These are phyloP conservation scores for Adoxophyes honmai DNA, from an alignment of 1,140 invertebrate species.

Conservation along the genomic window DNA sequence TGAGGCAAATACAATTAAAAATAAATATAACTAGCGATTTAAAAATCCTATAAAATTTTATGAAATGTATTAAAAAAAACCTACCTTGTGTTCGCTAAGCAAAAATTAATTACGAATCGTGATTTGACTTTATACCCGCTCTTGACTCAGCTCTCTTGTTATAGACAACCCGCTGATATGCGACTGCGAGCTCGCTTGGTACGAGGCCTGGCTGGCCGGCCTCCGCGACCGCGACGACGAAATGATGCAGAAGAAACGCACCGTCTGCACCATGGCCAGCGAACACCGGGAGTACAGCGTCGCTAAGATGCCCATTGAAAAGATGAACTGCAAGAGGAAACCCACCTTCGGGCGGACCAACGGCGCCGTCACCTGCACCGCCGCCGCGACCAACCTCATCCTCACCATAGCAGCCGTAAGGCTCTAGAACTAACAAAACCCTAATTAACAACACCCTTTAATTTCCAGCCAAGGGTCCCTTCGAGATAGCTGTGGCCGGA, in stretches of 20 bases:
- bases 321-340: slow-evolving; percentile 87
- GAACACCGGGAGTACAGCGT: slow-evolving; percentile 89
- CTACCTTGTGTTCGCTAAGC: too few species aligned
- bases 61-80: too few species aligned
- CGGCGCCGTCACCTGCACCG: slow-evolving; percentile 30
- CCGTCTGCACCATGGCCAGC: slow-evolving; percentile 84
- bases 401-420: slow-evolving; percentile 41
- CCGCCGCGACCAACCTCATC: slow-evolving; percentile 33
- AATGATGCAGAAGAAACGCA: slow-evolving; percentile 90
- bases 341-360: slow-evolving; percentile 53
- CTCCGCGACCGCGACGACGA: slow-evolving; percentile 88
- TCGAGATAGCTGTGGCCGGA: slow-evolving; percentile 70
- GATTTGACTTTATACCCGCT: too few species aligned
- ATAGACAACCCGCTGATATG: slow-evolving; percentile 92
- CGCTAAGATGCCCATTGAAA: slow-evolving; percentile 87
- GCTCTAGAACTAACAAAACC: slow-evolving; percentile 37
- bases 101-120: too few species aligned
- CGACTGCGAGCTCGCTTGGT: slow-evolving; percentile 92
- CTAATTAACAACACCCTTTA: slow-evolving; percentile 35
- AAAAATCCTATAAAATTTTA: too few species aligned
- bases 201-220: slow-evolving; percentile 86
- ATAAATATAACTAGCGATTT: too few species aligned
- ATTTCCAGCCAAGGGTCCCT: slow-evolving; percentile 45
- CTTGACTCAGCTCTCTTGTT: background rate
- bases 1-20: too few species aligned